Percentiles rank a stretch among this genome's conserved stretches.
These are phyloP conservation scores for Gerris lacustris DNA, from an alignment of 2,888 invertebrate genomes.

Conservation along the genomic window DNA sequence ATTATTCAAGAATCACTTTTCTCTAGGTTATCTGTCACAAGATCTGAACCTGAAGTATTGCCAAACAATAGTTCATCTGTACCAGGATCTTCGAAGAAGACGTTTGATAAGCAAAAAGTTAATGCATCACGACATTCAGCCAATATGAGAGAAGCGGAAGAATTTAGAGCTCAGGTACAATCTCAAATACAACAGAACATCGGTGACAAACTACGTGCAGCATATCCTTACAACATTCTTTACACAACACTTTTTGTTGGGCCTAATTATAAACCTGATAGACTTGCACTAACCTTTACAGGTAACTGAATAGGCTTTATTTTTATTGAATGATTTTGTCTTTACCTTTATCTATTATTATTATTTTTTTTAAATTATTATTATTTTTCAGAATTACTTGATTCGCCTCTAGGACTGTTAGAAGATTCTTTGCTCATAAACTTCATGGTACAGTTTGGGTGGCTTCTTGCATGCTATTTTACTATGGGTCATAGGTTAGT, in stretches of 20 bases:
- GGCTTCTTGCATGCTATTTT: constrained; percentile 76
- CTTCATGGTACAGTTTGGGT: constrained; percentile 83
- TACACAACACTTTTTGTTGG: not conserved
- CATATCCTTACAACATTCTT: constrained; percentile 5
- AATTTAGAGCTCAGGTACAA: not conserved
- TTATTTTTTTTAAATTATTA: constrained; percentile 11
- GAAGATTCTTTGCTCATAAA: constrained; percentile 73
- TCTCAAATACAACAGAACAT: not conserved
- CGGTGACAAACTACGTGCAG: not conserved
- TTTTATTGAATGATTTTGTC: not conserved
- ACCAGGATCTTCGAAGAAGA: not conserved
- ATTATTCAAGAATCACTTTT: too few species aligned
- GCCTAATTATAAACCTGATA: not conserved
- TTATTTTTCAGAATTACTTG: constrained; percentile 54
- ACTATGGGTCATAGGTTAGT: constrained; percentile 56
- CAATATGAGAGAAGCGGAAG: not conserved
- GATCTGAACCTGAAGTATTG: too few species aligned
- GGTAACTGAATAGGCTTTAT: not conserved
- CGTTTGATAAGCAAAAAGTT: not conserved
- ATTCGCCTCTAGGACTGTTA: constrained; percentile 60
- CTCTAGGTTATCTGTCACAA: too few species aligned
- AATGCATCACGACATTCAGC: not conserved
- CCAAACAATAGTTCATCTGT: not conserved
- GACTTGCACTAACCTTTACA: not conserved
- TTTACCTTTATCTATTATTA: not conserved